Percentiles rank a stretch among this genome's conserved stretches.
Conservation (phyloP, 2,888 invertebrate genomes). For the Drosophila seclusa region DNA sequence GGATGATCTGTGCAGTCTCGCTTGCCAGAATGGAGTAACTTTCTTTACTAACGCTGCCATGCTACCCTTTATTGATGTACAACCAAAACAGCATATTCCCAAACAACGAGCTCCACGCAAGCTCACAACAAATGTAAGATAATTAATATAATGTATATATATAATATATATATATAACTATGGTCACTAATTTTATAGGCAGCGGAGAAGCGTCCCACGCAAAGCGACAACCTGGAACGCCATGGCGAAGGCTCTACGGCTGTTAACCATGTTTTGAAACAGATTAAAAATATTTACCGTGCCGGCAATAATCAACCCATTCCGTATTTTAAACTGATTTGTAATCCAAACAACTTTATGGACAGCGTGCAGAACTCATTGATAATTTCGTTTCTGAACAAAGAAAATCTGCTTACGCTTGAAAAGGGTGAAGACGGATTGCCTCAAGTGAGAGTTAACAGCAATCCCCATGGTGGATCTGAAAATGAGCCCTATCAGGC, state of each 20-base stretch:
- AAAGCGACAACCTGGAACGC: conserved; percentile 85
- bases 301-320: conserved; percentile 85
- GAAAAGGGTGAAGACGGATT: conserved; percentile 83
- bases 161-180: background rate
- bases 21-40: conserved; percentile 53
- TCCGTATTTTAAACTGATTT: conserved; percentile 86
- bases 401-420: conserved; percentile 86
- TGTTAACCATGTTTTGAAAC: conserved; percentile 85
- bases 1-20: conserved; percentile 65
- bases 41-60: conserved; percentile 73
- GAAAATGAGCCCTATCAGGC: conserved; percentile 69
- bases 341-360: conserved; percentile 86
- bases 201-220: conserved; percentile 85
- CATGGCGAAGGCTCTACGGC: conserved; percentile 86
- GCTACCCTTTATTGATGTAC: conserved; percentile 82
- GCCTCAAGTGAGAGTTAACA: conserved; percentile 73
- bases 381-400: conserved; percentile 87
- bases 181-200: conserved; percentile 48
- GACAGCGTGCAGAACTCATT: conserved; percentile 87
- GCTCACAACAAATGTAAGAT: conserved; percentile 47
- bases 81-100: conserved; percentile 65
- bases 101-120: conserved; percentile 83
- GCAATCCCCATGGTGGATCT: conserved; percentile 32
- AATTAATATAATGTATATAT: background rate
- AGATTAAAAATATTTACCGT: conserved; percentile 84